Evolutionary conservation across 1,140 invertebrate species (phyloP), one percentile per base, ranked within the genome.

Genomic region (Galleria mellonella): DNA sequence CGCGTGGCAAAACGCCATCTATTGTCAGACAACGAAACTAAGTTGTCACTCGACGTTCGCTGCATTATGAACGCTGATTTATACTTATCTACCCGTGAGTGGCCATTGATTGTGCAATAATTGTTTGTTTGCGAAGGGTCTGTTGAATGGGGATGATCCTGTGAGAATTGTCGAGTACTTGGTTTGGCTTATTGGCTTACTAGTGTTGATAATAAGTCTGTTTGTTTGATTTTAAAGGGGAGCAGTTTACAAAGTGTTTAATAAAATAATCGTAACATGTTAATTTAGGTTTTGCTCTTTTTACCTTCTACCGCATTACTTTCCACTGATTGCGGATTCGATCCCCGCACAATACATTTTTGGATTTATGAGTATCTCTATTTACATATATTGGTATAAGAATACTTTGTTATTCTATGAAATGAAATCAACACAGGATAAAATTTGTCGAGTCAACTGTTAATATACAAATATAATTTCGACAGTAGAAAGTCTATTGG

Each of bases 61-160:
- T 2, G 32, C 58, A 78, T 72, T 79, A 82, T 73, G 62, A 63
- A 53, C 45, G 39, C 62, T 77, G 77, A 84, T 84, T 82, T 82
- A 84, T 82, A 72, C 57, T 58, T 47, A 51, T 66, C 56, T 56
- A 51, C 64, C 68, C 65, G 50, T 64, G 78, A 79, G 68, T 72
- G 65, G 61, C 47, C 50, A 52, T 66, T 73, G 77, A 82, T 82
- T 82, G 76, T 81, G 48, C 55, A 71, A 76, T 79, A 81, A 84
- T 82, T 81, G 72, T 82, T 84, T 84, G 77, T 84, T 84, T 84
- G 35, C 15, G 12, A 17, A 37, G 35, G 35, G 42, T 29, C 11
- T 50, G 28, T 39, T 61, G 17, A 23, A 23, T 61, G 54, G 57
- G 53, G 52, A 59, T 71, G 53, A 63, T 61, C 49, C 54, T 46